A percentile compares a stretch with the other conserved stretches of the same genome.
These are phyloP conservation scores for Gambelia wislizenii DNA, from an alignment of 2,797 vertebrate species.

Conservation along the genomic window DNA sequence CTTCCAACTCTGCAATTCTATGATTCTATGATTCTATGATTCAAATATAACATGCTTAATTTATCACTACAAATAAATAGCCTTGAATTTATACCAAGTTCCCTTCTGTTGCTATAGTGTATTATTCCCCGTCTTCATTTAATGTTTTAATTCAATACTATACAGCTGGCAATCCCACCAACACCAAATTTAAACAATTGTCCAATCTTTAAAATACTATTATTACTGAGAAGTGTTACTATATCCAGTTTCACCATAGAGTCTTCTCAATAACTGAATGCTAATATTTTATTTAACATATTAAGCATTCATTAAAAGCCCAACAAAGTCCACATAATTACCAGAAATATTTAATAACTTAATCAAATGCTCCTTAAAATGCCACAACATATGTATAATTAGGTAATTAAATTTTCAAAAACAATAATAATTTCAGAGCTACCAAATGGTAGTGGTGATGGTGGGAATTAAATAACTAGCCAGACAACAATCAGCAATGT, in stretches of 20 bases:
- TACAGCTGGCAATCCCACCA: neutral
- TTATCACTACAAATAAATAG: neutral
- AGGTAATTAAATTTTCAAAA: constrained; percentile 24
- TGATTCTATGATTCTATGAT: too few species aligned
- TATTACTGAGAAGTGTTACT: neutral
- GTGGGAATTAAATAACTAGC: neutral
- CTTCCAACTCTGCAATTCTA: too few species aligned
- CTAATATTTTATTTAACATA: constrained; percentile 26
- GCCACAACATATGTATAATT: constrained; percentile 21
- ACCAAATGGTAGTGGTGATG: neutral
- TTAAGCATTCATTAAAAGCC: constrained; percentile 10
- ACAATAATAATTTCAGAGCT: constrained; percentile 12
- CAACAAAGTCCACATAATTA: constrained; percentile 23
- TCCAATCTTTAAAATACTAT: constrained; percentile 9
- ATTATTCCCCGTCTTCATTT: neutral
- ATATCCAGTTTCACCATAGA: neutral
- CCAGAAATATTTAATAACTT: constrained; percentile 19
- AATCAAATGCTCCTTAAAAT: constrained; percentile 26
- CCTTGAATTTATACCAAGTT: neutral
- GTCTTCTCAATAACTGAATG: constrained; percentile 13
- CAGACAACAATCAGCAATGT: constrained; percentile 11
- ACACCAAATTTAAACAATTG: neutral
- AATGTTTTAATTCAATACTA: neutral
- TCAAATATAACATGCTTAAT: neutral
- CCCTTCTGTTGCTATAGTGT: neutral